Evolutionary conservation across 2,113 vertebrate species (phyloP).

Genomic region (human (Homo sapiens)): GRCh38 chr3:186651501-186652000

Average conservation of each 20-base stretch:
- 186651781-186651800: background rate
- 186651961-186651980: background rate
- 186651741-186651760: background rate
- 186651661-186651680: background rate
- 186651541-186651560: background rate
- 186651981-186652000: background rate
- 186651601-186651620: background rate
- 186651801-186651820: background rate
- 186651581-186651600: background rate
- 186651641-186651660: background rate
- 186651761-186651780: background rate
- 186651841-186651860: background rate
- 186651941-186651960: background rate
- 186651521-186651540: background rate
- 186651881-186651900: background rate
- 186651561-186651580: background rate
- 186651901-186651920: fast-evolving
- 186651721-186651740: background rate
- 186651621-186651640: background rate
- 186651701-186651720: no score
- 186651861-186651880: background rate
- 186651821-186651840: background rate
- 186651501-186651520: background rate
- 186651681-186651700: background rate
- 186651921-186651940: background rate